Evolutionary conservation across 1,140 invertebrate genomes (phyloP), one percentile per base, ranked within the genome.

Genomic region (Lucilia cuprina): DNA sequence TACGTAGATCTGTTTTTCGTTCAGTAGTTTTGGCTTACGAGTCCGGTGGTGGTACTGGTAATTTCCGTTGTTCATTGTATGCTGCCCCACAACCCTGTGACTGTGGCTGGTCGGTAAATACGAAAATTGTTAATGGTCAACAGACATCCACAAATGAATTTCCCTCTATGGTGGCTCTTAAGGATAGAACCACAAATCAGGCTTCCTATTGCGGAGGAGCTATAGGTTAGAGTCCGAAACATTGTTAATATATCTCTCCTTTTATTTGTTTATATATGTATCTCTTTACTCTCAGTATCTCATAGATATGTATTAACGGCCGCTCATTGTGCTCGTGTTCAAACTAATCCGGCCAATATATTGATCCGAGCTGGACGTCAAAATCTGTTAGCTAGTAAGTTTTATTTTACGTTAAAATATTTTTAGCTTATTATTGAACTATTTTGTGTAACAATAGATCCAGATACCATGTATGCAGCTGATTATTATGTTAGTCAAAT

Each of bases 71-170:
- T 77, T n/a, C 77, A 9, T 19, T 91, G 14, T 85, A 77, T 17
- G 82, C 85, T 0, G 12, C 9, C 9, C 82, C 80, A 2, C 89
- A 89, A 47, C 77, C 55, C 13, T 91, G 90, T 77, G 87, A 86
- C 70, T 91, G 90, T 50, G 90, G 90, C 21, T 91, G 89, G 89
- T 88, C 87, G 1, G 85, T 85, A 60, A 87, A 75, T 13, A 41
- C 87, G 13, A 85, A 87, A 34, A 91, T 91, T 70, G 84, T 85
- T 10, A 89, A 89, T 86, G 90, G 90, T 3, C 75, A 87, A 13
- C n/a, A 84, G 10, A 86, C 88, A 0, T 74, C 82, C 0, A 49
- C 19, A 21, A 90, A 91, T 50, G 90, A 91, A 75, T 91, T 84
- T 83, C 90, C 90, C 74, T 85, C 85, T 60, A 87, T 88, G 84